A percentile compares a stretch with the other conserved stretches of the same genome.
phyloP scores from a whole-genome alignment of 2,888 invertebrate species.

The Agrotis segetum region DNA sequence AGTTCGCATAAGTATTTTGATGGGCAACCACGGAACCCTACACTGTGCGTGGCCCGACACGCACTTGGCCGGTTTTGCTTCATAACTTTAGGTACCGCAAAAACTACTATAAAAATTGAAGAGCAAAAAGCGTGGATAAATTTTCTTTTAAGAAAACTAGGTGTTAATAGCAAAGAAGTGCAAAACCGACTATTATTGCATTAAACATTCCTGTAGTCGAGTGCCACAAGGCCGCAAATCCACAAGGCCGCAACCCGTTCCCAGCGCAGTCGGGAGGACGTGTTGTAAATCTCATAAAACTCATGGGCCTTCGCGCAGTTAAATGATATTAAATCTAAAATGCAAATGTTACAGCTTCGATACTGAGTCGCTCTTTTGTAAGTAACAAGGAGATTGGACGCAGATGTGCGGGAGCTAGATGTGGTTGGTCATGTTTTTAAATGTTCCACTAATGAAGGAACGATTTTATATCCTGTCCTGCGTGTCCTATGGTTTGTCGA shows the following conservation, averaged over 20 bases:
- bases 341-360: conserved; percentile 74
- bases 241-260: conserved; percentile 28
- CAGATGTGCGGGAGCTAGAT: conserved; percentile 38
- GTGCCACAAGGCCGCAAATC: too few relatives aligned
- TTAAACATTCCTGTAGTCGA: conserved; percentile 17
- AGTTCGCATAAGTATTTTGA: too few relatives aligned
- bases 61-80: too few relatives aligned
- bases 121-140: background rate
- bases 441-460: too few relatives aligned
- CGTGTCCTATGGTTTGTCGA: too few relatives aligned
- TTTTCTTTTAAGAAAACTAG: conserved; percentile 2
- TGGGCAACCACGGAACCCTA: too few relatives aligned
- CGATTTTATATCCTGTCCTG: too few relatives aligned
- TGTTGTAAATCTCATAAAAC: conserved; percentile 52
- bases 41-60: too few relatives aligned
- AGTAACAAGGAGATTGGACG: conserved; percentile 49
- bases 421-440: background rate
- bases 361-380: conserved; percentile 68
- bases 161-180: conserved; percentile 16
- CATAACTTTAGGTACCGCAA: background rate
- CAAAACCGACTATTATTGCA: conserved; percentile 12
- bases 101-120: background rate
- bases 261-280: conserved; percentile 28
- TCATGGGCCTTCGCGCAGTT: conserved; percentile 57
- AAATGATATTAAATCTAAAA: conserved; percentile 77